Evolutionary conservation across 2,113 vertebrate species (phyloP).

Genomic region (Epinephelus lanceolatus): DNA sequence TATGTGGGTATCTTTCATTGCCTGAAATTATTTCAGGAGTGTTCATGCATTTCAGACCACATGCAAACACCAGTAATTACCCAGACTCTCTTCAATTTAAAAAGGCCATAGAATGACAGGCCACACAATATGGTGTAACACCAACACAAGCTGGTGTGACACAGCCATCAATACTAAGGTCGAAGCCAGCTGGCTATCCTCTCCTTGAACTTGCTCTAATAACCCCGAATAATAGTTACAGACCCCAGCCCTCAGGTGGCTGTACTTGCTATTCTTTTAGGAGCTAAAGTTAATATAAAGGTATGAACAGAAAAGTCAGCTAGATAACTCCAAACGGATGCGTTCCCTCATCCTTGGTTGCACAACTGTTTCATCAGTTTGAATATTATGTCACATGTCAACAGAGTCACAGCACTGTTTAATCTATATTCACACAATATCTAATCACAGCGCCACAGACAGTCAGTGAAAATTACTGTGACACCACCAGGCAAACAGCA

Average conservation of each 20-base stretch:
- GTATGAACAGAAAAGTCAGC: not conserved
- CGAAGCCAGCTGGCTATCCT: not conserved
- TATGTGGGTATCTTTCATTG: not conserved
- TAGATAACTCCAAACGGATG: not conserved
- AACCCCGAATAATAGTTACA: not conserved
- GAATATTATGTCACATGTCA: not conserved
- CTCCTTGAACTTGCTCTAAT: not conserved
- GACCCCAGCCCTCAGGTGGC: not conserved
- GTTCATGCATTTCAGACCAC: not conserved
- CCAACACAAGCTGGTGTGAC: not conserved
- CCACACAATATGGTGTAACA: no score
- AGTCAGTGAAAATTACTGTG: no score
- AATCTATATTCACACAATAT: not conserved
- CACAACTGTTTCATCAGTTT: constrained; percentile 3
- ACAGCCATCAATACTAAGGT: not conserved
- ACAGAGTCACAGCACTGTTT: not conserved
- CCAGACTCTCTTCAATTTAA: no score
- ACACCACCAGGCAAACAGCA: not conserved
- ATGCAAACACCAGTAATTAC: no score
- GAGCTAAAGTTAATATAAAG: no score
- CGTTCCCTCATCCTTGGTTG: not conserved
- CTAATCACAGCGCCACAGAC: not conserved
- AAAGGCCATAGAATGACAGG: no score
- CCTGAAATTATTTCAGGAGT: not conserved
- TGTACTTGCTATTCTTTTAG: not conserved